phyloP scores from a whole-genome alignment of 2,888 invertebrate genomes.

The Synergus itoensis region DNA sequence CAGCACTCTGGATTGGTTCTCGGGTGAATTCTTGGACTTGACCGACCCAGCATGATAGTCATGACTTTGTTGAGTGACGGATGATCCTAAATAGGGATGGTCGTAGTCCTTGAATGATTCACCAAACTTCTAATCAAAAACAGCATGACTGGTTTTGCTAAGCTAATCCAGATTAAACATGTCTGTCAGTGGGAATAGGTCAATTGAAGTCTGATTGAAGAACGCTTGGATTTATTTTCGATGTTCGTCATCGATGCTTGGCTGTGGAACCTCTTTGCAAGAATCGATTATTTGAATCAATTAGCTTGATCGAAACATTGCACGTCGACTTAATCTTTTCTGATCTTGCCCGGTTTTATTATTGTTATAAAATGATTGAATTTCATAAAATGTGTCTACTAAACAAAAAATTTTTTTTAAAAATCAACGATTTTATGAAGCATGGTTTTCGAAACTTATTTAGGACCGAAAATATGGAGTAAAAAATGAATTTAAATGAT shows the following conservation, averaged over 20 bases:
- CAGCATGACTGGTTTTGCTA: constrained; percentile 10
- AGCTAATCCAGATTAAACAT: constrained; percentile 18
- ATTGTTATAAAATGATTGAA: neutral
- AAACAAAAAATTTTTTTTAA: neutral
- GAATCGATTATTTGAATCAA: constrained; percentile 26
- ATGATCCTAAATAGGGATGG: neutral
- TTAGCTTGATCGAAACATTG: constrained; percentile 26
- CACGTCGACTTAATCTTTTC: constrained; percentile 3
- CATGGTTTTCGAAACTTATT: neutral
- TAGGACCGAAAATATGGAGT: neutral
- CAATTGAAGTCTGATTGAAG: constrained; percentile 3
- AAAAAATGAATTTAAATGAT: neutral
- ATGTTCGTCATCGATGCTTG: constrained; percentile 39
- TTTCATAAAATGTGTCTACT: neutral
- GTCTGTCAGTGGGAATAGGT: constrained; percentile 17
- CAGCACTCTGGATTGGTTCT: neutral
- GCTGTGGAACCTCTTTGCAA: constrained; percentile 40
- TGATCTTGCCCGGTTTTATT: no score
- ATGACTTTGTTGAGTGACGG: neutral
- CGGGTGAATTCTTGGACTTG: neutral
- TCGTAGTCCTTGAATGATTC: neutral
- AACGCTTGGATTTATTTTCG: constrained; percentile 32
- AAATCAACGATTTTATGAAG: neutral
- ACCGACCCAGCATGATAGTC: no score
- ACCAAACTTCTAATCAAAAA: neutral